Percentiles rank a stretch among this genome's conserved stretches.
phyloP scores from a whole-genome alignment of 2,888 invertebrate species.

The Anorthoa munda region DNA sequence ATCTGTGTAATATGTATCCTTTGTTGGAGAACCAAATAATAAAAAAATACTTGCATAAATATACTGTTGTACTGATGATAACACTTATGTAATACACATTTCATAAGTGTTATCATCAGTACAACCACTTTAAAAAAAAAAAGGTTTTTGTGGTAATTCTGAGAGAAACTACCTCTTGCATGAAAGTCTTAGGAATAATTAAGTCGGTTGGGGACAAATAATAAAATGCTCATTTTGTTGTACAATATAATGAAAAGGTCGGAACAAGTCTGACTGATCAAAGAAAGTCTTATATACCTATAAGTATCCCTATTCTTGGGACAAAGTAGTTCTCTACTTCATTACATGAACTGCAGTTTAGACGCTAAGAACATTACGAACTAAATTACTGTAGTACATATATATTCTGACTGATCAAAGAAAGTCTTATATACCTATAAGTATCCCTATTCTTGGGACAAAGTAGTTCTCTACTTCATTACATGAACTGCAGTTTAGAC shows the following conservation, averaged over 20 bases:
- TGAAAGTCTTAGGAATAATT: no score
- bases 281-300: background rate
- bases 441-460: background rate
- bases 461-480: background rate
- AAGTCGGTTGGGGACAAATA: no score
- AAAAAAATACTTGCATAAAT: no score
- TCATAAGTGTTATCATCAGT: no score
- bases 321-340: background rate
- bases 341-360: constrained; percentile 4
- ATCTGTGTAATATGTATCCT: no score
- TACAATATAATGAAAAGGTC: background rate
- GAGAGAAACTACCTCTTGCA: no score
- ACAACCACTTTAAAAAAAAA: no score
- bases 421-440: background rate
- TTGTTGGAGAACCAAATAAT: no score
- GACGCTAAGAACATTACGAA: constrained; percentile 4
- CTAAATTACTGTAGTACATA: background rate
- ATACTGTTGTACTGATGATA: no score
- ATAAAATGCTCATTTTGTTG: background rate
- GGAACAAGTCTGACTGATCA: background rate
- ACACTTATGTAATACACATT: no score
- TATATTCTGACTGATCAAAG: background rate
- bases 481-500: constrained; percentile 2
- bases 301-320: background rate
- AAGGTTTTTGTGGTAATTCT: no score